These are phyloP conservation scores for Seriola rivoliana DNA, from an alignment of 2,113 vertebrate species.

Conservation along the genomic window DNA sequence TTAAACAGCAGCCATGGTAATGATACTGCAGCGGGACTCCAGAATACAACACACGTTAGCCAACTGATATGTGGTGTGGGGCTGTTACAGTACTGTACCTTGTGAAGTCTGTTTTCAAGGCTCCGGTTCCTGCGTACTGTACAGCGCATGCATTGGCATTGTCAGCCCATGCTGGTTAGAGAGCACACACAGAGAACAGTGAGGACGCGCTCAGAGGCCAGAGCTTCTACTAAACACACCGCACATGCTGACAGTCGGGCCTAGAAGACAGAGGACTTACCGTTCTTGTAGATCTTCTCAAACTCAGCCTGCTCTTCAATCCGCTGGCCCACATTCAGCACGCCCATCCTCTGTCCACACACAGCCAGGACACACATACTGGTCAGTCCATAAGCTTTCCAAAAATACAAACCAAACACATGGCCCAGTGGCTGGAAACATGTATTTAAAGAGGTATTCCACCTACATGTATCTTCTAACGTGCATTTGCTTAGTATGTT, in stretches of 20 bases:
- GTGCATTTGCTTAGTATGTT: too few species aligned
- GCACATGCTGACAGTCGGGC: neutral
- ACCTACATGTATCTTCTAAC: too few species aligned
- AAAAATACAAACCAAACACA: too few species aligned
- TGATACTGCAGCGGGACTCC: neutral
- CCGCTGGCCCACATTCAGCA: conserved; percentile 94
- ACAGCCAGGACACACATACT: neutral
- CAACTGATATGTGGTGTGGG: neutral
- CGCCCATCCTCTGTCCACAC: conserved; percentile 91
- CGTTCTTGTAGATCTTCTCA: conserved; percentile 98
- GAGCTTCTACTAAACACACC: neutral
- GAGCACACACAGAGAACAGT: conserved; percentile 56
- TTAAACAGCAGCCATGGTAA: neutral
- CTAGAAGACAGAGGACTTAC: conserved; percentile 73
- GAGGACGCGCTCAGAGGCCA: conserved; percentile 16
- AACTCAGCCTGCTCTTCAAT: conserved; percentile 97
- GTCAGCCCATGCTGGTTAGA: conserved; percentile 95
- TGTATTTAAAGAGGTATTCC: too few species aligned
- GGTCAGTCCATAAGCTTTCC: too few species aligned
- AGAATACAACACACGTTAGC: neutral
- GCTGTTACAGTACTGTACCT: conserved; percentile 82
- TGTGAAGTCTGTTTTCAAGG: conserved; percentile 98
- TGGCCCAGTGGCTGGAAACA: too few species aligned
- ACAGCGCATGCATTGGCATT: conserved; percentile 98
- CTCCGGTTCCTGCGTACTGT: conserved; percentile 97